Evolutionary conservation across 2,113 vertebrate species (phyloP), one percentile per base, ranked within the genome.

Genomic region (Ceyx melanurus): DNA sequence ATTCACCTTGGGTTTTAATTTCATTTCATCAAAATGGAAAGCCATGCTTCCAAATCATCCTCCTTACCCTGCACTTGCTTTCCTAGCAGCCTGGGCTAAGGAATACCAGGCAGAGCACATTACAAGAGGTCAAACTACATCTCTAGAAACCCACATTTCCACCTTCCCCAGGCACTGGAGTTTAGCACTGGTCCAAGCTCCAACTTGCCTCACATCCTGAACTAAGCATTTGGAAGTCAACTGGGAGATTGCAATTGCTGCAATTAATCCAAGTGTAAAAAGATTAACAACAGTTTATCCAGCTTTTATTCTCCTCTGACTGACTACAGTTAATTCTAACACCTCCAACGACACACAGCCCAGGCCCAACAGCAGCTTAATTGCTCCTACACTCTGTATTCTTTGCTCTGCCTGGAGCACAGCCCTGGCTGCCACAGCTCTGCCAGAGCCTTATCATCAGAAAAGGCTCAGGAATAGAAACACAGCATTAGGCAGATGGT

Each of bases 401-500:
- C 56, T 86, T 40, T 58, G 46, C 86, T 86, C 50, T 0, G 2
- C 40, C 85, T 96, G 95, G 51, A 92, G 48, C 2, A 3, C 3
- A 89, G 65, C 65, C 65, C 70, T 15, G 46, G 60, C 50, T 58
- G 58, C 42, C 75, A 73, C 35, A 29, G 53, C 8, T 3, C 87
- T 91, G 92, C 82, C 92, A 93, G 78, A 43, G 78, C 33, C 29
- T 50, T 45, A 53, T 19, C 53, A 74, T 46, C 58, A 58, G 68
- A 22, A 74, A 75, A 71, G 64, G 26, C 46, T 73, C 86, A n/a
- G 82, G 66, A 77, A 70, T 9, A 67, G 71, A 76, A 89, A 26
- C 42, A 19, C 46, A 56, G 33, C 8, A 2, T 60, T 54, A 43
- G 89, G 71, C 92, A 95, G 89, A 94, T 96, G 95, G 83, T 51